Evolutionary conservation across 1,140 invertebrate species (phyloP).

Genomic region (Muscidifurax raptorellus): DNA sequence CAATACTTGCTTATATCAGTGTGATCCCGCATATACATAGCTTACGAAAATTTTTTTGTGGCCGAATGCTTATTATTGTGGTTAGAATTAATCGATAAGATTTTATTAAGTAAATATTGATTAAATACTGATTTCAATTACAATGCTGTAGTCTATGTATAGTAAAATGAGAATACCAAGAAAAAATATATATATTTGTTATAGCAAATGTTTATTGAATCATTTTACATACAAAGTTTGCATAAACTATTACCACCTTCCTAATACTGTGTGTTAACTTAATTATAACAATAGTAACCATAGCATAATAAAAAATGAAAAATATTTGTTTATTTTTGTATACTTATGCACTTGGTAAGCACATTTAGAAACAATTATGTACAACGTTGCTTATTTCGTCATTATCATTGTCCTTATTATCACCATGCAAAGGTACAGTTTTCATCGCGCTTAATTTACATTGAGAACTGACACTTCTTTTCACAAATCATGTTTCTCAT

Average conservation of each 20-base stretch:
- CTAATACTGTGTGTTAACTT: conserved; percentile 48
- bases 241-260: conserved; percentile 33
- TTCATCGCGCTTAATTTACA: conserved; percentile 34
- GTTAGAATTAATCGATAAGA: too few relatives aligned
- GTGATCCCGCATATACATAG: too few relatives aligned
- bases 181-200: neutral
- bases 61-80: too few relatives aligned
- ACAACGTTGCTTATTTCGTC: conserved; percentile 8
- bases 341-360: conserved; percentile 41
- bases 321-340: conserved; percentile 2
- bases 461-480: conserved; percentile 26
- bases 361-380: conserved; percentile 34
- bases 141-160: neutral
- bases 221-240: conserved; percentile 41
- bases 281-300: conserved; percentile 6
- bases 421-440: conserved; percentile 26
- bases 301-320: conserved; percentile 25
- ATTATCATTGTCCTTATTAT: conserved; percentile 10
- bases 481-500: conserved; percentile 3
- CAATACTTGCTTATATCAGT: too few relatives aligned
- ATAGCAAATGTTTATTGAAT: conserved; percentile 51
- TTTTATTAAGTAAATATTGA: neutral
- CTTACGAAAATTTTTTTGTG: too few relatives aligned
- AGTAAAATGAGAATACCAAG: neutral
- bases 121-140: neutral